Conservation (phyloP, 2,113 vertebrate genomes). For the human region GRCh38 chr6:170243001-170243500, state of each 20-base stretch:
- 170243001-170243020: no score
- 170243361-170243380: neutral
- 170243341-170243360: neutral
- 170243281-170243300: neutral
- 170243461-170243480: rapidly evolving
- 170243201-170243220: rapidly evolving
- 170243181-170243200: neutral
- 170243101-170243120: no score
- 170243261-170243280: neutral
- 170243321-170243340: rapidly evolving
- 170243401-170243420: neutral
- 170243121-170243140: no score
- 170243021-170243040: no score
- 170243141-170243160: no score
- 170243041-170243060: no score
- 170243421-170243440: neutral
- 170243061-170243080: no score
- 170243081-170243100: no score
- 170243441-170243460: rapidly evolving
- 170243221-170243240: no score
- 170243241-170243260: no score
- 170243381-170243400: neutral
- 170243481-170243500: constrained; percentile 24
- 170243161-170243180: no score
- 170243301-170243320: neutral